A percentile compares a stretch with the other conserved stretches of the same genome.
Conservation (phyloP, 2,113 vertebrate genomes). For the Esox niger region DNA sequence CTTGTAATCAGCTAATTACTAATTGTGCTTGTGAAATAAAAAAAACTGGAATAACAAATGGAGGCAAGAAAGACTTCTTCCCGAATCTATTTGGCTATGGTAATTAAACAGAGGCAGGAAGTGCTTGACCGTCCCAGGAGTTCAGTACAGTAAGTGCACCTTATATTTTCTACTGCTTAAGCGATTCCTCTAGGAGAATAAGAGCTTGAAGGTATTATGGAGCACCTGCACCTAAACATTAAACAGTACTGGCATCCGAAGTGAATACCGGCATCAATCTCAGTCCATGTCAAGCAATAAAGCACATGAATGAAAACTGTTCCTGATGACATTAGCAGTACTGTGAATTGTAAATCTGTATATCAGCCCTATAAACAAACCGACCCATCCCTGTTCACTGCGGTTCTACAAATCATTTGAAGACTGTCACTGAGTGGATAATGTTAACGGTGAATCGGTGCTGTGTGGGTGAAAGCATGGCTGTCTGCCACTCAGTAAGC, state of each 20-base stretch:
- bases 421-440: conserved; percentile 20
- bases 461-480: conserved; percentile 1
- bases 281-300: not conserved
- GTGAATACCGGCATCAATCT: no score
- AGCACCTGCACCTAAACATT: no score
- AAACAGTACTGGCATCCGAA: no score
- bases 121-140: no score
- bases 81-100: not conserved
- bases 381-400: conserved; percentile 23
- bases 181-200: no score
- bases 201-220: no score
- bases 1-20: not conserved
- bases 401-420: conserved; percentile 21
- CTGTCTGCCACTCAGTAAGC: conserved; percentile 2
- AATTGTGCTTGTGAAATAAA: not conserved
- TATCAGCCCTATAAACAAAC: conserved; percentile 29
- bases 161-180: no score
- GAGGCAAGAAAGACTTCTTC: not conserved
- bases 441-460: conserved; percentile 4
- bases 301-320: no score
- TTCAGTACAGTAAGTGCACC: no score
- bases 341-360: not conserved
- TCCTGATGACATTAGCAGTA: not conserved
- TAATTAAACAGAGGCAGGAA: no score
- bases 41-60: not conserved